Base-by-base conservation (phyloP, 2,888 invertebrate genomes). In the Sinohyriopsis cumingii region DNA sequence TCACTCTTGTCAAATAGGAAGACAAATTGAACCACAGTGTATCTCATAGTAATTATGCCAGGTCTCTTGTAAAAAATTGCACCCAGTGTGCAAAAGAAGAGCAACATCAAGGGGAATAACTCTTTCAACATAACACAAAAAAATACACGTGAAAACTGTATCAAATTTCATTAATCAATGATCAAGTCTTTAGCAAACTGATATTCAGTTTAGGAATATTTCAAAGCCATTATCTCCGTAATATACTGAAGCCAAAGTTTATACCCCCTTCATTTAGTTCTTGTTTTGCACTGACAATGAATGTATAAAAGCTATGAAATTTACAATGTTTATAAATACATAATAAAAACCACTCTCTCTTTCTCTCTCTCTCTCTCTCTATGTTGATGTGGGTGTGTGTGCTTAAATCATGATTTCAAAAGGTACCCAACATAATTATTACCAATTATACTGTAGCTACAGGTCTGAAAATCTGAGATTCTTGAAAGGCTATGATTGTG, bases 1-100 rank as follows among this genome's bases (percentile, higher is more conserved):
- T 82, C 83, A 84, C 84, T 77, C 63, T 68, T 66, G 65, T 75
- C 77, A 77, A 77, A 77, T 75, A 77, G 79, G 76, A 69, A 78
- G 76, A 59, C 55, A 76, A 71, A 75, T 67, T 71, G 69, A 66
- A 75, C 77, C 64, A 75, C 77, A 75, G 75, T 77, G 70, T 68
- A 69, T 70, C 71, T 67, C 68, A 75, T 77, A 77, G 71, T 70
- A 75, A 77, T 77, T 77, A 77, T 75, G 75, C 61, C 63, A 65
- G 77, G 77, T 68, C 59, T 75, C 70, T 65, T 65, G 59, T 56
- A 57, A n/a, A n/a, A 64, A 57, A 55, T 60, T 28, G 15, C 28
- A 18, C 61, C 68, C 55, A 53, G 28, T 55, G 45, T 45, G 45
- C 45, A 45, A 45, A 45, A 45, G 45, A 45, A 45, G 45, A 45